Conservation (phyloP, 1,140 invertebrate genomes). For the Scaptomyza hsui region DNA sequence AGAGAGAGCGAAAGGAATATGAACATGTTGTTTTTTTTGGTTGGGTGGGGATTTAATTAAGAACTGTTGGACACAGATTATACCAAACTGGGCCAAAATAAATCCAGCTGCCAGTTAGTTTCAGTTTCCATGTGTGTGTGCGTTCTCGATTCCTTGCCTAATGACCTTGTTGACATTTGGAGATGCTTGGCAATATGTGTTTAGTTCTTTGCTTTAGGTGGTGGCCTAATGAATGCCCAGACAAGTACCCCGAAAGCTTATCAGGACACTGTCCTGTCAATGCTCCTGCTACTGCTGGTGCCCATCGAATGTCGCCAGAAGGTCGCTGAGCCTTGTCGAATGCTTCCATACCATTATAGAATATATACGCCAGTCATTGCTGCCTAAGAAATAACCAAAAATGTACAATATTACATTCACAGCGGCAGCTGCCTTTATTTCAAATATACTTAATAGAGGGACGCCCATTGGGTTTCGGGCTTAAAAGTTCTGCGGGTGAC, state of each 20-base stretch:
- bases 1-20: constrained; percentile 44
- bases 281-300: neutral
- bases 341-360: constrained; percentile 2
- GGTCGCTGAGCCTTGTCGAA: constrained; percentile 23
- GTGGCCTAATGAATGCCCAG: constrained; percentile 58
- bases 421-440: constrained; percentile 8
- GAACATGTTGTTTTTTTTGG: constrained; percentile 43
- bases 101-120: constrained; percentile 1
- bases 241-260: constrained; percentile 46
- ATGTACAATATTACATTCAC: constrained; percentile 14
- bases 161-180: constrained; percentile 60
- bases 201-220: constrained; percentile 46
- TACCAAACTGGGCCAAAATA: neutral
- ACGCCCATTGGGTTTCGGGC: constrained; percentile 34
- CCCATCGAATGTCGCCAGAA: constrained; percentile 51
- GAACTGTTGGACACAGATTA: constrained; percentile 51
- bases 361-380: constrained; percentile 10
- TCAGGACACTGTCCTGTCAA: constrained; percentile 18
- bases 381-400: neutral
- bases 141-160: constrained; percentile 21
- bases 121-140: neutral
- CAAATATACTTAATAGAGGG: constrained; percentile 3
- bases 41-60: constrained; percentile 67
- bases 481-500: constrained; percentile 39
- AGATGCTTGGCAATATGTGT: constrained; percentile 43